Evolutionary conservation across 2,113 vertebrate species (phyloP).

Genomic region (Natator depressus): DNA sequence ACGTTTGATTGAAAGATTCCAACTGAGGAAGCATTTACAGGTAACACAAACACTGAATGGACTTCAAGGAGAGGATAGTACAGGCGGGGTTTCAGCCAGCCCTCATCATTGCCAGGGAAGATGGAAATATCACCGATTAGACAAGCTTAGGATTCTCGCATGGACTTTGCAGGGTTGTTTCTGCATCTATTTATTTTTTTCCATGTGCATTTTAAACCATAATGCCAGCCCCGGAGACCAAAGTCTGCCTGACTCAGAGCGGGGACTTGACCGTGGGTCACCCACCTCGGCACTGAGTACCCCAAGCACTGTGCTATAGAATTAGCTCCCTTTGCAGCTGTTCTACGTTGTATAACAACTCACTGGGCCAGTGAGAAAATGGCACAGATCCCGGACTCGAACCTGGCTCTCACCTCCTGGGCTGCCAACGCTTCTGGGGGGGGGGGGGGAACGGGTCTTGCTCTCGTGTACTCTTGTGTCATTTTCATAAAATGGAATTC

Average conservation of each 20-base stretch:
- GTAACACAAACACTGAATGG: neutral
- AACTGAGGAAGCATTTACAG: neutral
- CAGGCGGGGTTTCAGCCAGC: neutral
- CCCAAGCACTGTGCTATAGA: neutral
- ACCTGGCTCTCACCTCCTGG: neutral
- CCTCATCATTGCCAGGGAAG: neutral
- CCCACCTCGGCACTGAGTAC: neutral
- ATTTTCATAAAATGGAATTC: neutral
- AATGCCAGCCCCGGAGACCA: neutral
- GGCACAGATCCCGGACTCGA: neutral
- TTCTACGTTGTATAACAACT: neutral
- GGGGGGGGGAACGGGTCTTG: no score
- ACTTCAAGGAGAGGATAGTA: neutral
- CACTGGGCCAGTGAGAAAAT: neutral
- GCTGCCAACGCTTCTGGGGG: no score
- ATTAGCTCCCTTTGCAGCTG: neutral
- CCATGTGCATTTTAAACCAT: neutral
- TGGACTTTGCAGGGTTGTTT: neutral
- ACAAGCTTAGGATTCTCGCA: neutral
- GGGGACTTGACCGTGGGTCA: neutral
- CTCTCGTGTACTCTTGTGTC: neutral
- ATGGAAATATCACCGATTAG: neutral
- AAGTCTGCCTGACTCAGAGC: neutral
- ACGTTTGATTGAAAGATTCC: neutral
- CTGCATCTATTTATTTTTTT: neutral